These are phyloP conservation scores for Capitella teleta DNA, from an alignment of 1,140 invertebrate species.

Conservation along the genomic window DNA sequence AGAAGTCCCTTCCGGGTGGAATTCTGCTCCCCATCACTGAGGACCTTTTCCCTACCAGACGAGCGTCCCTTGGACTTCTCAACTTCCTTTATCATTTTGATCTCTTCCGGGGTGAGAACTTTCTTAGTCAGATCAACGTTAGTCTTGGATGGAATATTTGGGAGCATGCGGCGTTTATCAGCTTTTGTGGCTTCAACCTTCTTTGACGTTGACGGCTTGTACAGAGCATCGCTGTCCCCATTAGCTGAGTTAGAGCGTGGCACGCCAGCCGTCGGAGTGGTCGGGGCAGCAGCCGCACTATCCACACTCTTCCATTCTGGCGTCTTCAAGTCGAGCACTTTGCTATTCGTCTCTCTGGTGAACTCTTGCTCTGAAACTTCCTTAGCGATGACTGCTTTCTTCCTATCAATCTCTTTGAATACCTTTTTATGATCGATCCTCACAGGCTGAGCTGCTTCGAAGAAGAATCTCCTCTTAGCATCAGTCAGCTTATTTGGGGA, in stretches of 20 bases:
- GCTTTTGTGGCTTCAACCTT: not conserved
- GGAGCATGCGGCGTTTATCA: not conserved
- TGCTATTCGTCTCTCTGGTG: not conserved
- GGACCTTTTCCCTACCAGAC: not conserved
- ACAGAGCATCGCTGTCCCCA: constrained; percentile 3
- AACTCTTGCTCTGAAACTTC: too few species aligned
- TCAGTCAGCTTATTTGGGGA: constrained; percentile 10
- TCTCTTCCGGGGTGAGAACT: too few species aligned
- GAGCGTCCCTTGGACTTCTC: not conserved
- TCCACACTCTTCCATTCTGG: not conserved
- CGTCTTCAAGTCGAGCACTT: not conserved
- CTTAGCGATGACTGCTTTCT: too few species aligned
- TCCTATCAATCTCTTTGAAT: constrained; percentile 2
- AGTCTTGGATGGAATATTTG: not conserved
- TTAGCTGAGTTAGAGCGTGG: not conserved
- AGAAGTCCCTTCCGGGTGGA: not conserved
- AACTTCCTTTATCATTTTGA: too few species aligned
- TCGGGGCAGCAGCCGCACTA: not conserved
- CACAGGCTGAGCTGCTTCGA: constrained; percentile 6
- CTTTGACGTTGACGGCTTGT: constrained; percentile 1
- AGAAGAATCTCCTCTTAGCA: constrained; percentile 12
- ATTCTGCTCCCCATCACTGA: not conserved
- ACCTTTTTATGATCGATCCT: constrained; percentile 9
- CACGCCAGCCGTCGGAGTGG: not conserved
- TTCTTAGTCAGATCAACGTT: too few species aligned